Conservation (phyloP, 92 coral and sea anemone species). For the Ricordea florida region DNA sequence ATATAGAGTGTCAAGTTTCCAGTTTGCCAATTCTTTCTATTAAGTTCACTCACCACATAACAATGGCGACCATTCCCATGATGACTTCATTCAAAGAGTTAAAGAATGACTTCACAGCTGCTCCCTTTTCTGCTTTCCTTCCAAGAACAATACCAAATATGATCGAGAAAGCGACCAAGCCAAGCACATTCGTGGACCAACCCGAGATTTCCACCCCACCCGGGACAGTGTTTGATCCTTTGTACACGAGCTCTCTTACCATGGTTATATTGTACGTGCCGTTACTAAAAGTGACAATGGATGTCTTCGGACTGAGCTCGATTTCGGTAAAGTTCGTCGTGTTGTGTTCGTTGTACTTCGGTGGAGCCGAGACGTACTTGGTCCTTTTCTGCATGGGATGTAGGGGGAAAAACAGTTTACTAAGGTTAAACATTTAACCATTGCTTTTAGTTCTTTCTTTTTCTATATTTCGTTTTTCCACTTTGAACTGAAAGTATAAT, state of each 20-base stretch:
- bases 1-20: too few species aligned
- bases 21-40: too few species aligned
- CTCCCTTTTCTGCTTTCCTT: slow-evolving; percentile 77
- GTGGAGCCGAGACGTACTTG: slow-evolving; percentile 16
- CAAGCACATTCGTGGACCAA: slow-evolving; percentile 20
- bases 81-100: slow-evolving; percentile 71
- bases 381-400: slow-evolving; percentile 43
- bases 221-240: slow-evolving; percentile 33
- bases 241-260: slow-evolving; percentile 24
- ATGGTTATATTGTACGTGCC: slow-evolving; percentile 56
- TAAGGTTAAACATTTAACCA: neutral
- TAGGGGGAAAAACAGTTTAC: neutral
- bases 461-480: too few species aligned
- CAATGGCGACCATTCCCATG: slow-evolving; percentile 68
- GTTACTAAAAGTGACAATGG: slow-evolving; percentile 8
- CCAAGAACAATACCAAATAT: slow-evolving; percentile 79
- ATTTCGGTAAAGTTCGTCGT: slow-evolving; percentile 16
- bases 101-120: slow-evolving; percentile 73
- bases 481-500: too few species aligned
- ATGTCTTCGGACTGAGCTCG: neutral
- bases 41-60: slow-evolving; percentile 79
- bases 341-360: slow-evolving; percentile 41
- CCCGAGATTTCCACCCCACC: slow-evolving; percentile 31
- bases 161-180: slow-evolving; percentile 70
- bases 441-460: neutral